Evolutionary conservation across 2,797 vertebrate genomes (phyloP).

Genomic region (Galaxias olidus): DNA sequence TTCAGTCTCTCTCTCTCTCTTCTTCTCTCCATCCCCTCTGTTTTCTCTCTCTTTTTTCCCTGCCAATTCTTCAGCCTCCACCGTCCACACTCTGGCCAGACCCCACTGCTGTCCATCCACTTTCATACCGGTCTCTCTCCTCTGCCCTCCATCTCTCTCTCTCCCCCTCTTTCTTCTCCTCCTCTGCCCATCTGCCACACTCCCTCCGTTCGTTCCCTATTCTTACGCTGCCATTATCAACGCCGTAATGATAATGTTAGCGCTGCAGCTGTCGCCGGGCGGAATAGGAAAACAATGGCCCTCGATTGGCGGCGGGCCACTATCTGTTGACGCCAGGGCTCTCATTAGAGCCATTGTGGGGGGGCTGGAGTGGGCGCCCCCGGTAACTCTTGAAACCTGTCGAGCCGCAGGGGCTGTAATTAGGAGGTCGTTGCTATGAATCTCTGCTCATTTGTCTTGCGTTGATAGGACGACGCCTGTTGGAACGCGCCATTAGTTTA

Average conservation of each 20-base stretch:
- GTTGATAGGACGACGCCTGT: slow-evolving; percentile 37
- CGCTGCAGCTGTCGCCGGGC: slow-evolving; percentile 43
- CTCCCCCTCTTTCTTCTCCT: not conserved
- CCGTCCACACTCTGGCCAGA: too few relatives aligned
- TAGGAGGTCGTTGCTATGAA: slow-evolving; percentile 42
- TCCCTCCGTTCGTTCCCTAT: not conserved
- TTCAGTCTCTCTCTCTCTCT: not conserved
- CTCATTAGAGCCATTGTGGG: slow-evolving; percentile 55
- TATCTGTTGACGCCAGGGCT: slow-evolving; percentile 9
- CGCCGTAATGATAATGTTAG: slow-evolving; percentile 36
- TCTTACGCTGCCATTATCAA: not conserved
- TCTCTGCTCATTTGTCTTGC: slow-evolving; percentile 31
- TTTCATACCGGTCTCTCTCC: too few relatives aligned
- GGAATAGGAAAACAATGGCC: slow-evolving; percentile 35
- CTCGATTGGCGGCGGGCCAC: slow-evolving; percentile 29
- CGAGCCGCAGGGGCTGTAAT: slow-evolving; percentile 45
- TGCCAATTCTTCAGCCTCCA: too few relatives aligned
- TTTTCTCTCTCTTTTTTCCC: not conserved
- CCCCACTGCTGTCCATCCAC: too few relatives aligned
- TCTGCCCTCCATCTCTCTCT: too few relatives aligned
- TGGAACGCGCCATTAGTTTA: slow-evolving; percentile 16
- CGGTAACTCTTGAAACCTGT: slow-evolving; percentile 34
- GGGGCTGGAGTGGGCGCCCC: slow-evolving; percentile 23
- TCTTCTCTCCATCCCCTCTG: not conserved
- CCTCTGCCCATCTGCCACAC: slow-evolving; percentile 1